phyloP scores from a whole-genome alignment of 2,797 vertebrate genomes.

The Cygnus olor region DNA sequence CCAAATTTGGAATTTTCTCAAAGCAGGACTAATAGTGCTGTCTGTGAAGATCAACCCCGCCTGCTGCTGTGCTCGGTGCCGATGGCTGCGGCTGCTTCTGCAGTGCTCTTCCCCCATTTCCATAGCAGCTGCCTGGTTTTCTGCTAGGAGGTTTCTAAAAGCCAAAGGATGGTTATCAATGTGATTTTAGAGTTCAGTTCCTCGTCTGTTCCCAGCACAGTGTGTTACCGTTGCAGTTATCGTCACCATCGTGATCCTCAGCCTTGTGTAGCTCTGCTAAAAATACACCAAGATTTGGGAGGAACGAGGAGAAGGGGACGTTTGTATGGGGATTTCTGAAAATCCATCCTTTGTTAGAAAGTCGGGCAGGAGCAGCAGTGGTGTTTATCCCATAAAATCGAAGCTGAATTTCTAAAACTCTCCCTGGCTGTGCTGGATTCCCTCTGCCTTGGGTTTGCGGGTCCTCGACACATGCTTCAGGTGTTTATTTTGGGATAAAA shows the following conservation, averaged over 20 bases:
- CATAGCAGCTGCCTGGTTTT: fast-evolving
- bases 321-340: neutral
- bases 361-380: neutral
- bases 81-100: neutral
- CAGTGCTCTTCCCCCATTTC: neutral
- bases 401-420: neutral
- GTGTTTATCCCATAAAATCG: neutral
- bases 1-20: neutral
- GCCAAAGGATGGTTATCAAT: fast-evolving
- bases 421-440: neutral
- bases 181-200: neutral
- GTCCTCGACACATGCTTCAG: neutral
- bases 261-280: neutral
- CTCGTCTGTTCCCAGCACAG: neutral
- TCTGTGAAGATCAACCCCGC: neutral
- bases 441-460: neutral
- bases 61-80: neutral
- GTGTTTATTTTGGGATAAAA: neutral
- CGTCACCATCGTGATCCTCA: neutral
- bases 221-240: neutral
- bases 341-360: neutral
- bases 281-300: neutral
- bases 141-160: neutral
- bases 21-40: fast-evolving
- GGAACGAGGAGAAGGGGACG: neutral